phyloP scores from a whole-genome alignment of 2,797 vertebrate species.

The Fundulus diaphanus region DNA sequence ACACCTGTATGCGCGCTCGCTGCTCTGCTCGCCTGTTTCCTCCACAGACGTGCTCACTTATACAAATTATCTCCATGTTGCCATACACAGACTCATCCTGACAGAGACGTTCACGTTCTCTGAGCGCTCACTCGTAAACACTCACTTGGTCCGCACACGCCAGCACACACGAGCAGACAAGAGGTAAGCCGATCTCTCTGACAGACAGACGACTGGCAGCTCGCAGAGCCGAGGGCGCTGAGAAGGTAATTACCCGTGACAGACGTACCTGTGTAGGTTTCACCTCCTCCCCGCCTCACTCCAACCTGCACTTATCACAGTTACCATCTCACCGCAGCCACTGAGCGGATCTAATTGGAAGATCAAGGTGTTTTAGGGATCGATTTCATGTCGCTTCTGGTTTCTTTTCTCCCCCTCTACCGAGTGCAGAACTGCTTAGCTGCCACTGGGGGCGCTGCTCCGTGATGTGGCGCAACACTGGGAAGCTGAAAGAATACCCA shows the following conservation, averaged over 20 bases:
- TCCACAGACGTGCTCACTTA: conserved; percentile 26
- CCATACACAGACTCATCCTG: conserved; percentile 33
- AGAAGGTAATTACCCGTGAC: conserved; percentile 83
- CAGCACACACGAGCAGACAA: conserved; percentile 38
- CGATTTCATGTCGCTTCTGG: conserved; percentile 64
- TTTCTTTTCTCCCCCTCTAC: conserved; percentile 8
- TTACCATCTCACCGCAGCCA: conserved; percentile 68
- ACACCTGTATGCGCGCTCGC: conserved; percentile 56
- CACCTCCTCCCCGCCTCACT: conserved; percentile 65
- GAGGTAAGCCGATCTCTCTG: conserved; percentile 85
- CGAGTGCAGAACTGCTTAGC: neutral
- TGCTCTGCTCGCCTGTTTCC: conserved; percentile 20
- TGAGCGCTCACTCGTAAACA: conserved; percentile 20
- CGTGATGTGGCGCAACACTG: neutral
- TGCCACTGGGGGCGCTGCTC: conserved; percentile 54
- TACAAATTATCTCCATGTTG: conserved; percentile 61
- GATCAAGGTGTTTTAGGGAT: conserved; percentile 74
- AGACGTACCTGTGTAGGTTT: conserved; percentile 77
- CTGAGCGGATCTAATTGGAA: conserved; percentile 71
- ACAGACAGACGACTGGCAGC: conserved; percentile 77
- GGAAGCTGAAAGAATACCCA: neutral
- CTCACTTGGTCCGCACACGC: conserved; percentile 17
- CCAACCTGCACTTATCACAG: conserved; percentile 89
- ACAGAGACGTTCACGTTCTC: conserved; percentile 27
- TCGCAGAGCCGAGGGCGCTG: conserved; percentile 56